Conservation (phyloP, 1,140 invertebrate genomes). For the Solen grandis region DNA sequence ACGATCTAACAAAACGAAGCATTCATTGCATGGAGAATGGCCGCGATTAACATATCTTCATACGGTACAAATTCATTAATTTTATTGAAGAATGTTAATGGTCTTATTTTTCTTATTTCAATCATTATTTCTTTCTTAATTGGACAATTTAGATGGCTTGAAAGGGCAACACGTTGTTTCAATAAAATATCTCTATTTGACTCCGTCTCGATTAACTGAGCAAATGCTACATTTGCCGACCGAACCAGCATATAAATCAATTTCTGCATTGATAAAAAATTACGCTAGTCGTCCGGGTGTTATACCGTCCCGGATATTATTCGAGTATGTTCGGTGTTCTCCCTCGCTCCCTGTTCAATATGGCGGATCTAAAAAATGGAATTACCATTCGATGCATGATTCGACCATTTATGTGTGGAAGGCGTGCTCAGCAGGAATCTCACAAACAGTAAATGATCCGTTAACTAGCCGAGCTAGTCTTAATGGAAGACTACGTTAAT, state of each 20-base stretch:
- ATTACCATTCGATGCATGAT: conserved; percentile 23
- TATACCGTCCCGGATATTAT: conserved; percentile 50
- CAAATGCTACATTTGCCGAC: conserved; percentile 30
- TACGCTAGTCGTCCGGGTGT: conserved; percentile 22
- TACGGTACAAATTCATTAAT: neutral
- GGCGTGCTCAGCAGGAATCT: conserved; percentile 15
- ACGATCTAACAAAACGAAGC: too few species aligned
- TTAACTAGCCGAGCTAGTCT: conserved; percentile 12
- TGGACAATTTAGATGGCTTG: conserved; percentile 24
- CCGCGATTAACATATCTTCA: too few species aligned
- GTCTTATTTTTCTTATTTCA: neutral
- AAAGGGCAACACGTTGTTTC: conserved; percentile 35
- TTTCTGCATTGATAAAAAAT: conserved; percentile 43
- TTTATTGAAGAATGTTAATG: neutral
- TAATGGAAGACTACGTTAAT: conserved; percentile 52
- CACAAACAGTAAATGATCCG: conserved; percentile 23
- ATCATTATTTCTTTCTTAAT: conserved; percentile 40
- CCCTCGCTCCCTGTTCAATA: conserved; percentile 16
- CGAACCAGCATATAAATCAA: conserved; percentile 52
- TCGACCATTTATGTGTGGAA: conserved; percentile 29
- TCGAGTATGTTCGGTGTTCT: conserved; percentile 33
- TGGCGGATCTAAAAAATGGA: conserved; percentile 23
- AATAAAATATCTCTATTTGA: conserved; percentile 40
- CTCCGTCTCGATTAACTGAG: conserved; percentile 40
- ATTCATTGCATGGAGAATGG: too few species aligned